Percentiles rank a stretch among this genome's conserved stretches.
These are phyloP conservation scores for Orthosia gracilis DNA, from an alignment of 2,888 invertebrate species.

Conservation along the genomic window DNA sequence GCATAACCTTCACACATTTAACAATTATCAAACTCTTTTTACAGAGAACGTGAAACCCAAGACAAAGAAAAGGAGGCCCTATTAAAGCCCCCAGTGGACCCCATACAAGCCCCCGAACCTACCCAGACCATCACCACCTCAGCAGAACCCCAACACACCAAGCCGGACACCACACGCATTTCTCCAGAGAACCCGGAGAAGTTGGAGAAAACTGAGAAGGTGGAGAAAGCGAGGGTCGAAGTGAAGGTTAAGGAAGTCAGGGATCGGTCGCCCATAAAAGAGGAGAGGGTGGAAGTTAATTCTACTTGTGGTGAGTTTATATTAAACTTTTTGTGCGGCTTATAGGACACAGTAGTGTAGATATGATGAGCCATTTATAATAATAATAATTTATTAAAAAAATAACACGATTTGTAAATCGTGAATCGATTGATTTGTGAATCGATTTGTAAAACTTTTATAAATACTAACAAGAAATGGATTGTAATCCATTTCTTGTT, in stretches of 20 bases:
- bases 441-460: too few species aligned
- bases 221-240: conserved; percentile 40
- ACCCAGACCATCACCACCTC: rapidly evolving
- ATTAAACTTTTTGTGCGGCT: neutral
- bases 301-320: conserved; percentile 84
- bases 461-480: too few species aligned
- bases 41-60: conserved; percentile 78
- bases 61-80: conserved; percentile 66
- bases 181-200: conserved; percentile 71
- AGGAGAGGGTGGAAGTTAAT: conserved; percentile 80
- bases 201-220: conserved; percentile 68
- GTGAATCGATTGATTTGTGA: too few species aligned
- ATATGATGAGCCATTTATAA: too few species aligned
- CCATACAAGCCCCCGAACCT: conserved; percentile 32
- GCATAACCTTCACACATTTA: neutral
- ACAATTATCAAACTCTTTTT: neutral
- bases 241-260: conserved; percentile 63
- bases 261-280: conserved; percentile 73
- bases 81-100: conserved; percentile 15
- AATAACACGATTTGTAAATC: too few species aligned
- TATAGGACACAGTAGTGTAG: too few species aligned
- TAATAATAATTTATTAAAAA: too few species aligned
- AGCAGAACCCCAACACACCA: conserved; percentile 32
- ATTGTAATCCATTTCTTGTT: too few species aligned
- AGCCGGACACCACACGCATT: conserved; percentile 77